Conservation (phyloP, 2,113 vertebrate genomes). For the Apeltes quadracus region DNA sequence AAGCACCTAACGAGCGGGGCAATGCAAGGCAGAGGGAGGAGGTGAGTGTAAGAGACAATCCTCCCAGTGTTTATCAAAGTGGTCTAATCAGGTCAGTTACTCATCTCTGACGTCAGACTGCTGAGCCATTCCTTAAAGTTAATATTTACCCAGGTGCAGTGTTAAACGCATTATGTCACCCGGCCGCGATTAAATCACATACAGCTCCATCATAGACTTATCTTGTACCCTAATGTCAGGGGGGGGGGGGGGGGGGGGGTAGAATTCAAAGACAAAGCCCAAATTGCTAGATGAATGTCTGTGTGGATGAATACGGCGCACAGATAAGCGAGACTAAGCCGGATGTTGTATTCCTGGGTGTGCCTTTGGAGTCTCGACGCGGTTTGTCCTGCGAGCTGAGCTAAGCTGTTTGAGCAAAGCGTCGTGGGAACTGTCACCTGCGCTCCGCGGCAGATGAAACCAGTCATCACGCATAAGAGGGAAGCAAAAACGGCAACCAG, state of each 20-base stretch:
- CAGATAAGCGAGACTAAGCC: constrained; percentile 71
- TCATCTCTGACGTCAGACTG: constrained; percentile 71
- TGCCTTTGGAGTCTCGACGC: constrained; percentile 52
- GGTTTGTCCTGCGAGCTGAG: constrained; percentile 79
- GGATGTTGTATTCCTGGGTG: constrained; percentile 81
- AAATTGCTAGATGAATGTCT: constrained; percentile 42
- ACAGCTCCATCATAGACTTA: constrained; percentile 58
- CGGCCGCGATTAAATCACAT: constrained; percentile 63
- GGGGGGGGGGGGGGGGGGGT: constrained; percentile 49
- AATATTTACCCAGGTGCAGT: constrained; percentile 66
- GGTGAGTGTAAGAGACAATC: constrained; percentile 56
- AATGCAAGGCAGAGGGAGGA: constrained; percentile 41
- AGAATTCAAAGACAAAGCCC: constrained; percentile 54
- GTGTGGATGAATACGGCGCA: constrained; percentile 73
- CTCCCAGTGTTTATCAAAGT: constrained; percentile 70
- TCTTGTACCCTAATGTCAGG: constrained; percentile 47
- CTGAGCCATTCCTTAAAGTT: constrained; percentile 71
- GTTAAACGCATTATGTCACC: constrained; percentile 71
- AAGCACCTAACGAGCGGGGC: constrained; percentile 48
- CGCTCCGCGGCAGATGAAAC: constrained; percentile 81
- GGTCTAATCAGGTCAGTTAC: constrained; percentile 75
- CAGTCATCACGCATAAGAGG: constrained; percentile 73
- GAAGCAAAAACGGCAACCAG: constrained; percentile 67
- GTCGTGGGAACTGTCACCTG: constrained; percentile 77
- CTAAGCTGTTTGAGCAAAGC: constrained; percentile 80